phyloP scores from a whole-genome alignment of 1,140 invertebrate species.

The Listronotus bonariensis region DNA sequence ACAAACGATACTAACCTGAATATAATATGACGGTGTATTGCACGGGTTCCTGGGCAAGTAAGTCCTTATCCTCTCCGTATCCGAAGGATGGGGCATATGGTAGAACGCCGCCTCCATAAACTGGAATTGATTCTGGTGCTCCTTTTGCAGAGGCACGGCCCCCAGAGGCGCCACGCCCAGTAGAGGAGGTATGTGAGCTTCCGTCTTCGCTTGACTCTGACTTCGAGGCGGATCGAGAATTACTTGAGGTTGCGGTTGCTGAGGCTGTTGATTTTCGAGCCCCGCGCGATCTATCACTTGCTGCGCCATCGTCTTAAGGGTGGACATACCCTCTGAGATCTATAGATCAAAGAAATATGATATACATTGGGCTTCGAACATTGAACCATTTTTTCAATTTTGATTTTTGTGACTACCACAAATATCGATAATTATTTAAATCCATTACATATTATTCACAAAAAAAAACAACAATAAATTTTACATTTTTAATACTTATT shows the following conservation, averaged over 20 bases:
- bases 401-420: too few species aligned
- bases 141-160: slow-evolving; percentile 76
- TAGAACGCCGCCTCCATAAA: slow-evolving; percentile 94
- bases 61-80: slow-evolving; percentile 89
- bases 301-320: slow-evolving; percentile 91
- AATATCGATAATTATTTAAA: too few species aligned
- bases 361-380: too few species aligned
- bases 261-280: slow-evolving; percentile 62
- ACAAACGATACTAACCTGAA: slow-evolving; percentile 57
- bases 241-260: slow-evolving; percentile 50
- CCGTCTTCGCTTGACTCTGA: slow-evolving; percentile 55
- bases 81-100: slow-evolving; percentile 95
- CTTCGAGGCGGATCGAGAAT: slow-evolving; percentile 46
- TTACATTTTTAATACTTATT: too few species aligned
- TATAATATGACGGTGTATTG: slow-evolving; percentile 71
- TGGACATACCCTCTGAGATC: slow-evolving; percentile 48
- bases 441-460: too few species aligned
- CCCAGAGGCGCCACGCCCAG: slow-evolving; percentile 96
- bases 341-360: too few species aligned
- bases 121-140: slow-evolving; percentile 78
- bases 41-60: slow-evolving; percentile 93
- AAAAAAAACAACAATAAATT: too few species aligned
- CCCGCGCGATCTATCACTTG: slow-evolving; percentile 88
- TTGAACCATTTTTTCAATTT: too few species aligned
- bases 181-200: slow-evolving; percentile 89